Base-by-base conservation (phyloP, 2,888 invertebrate species). In the Archaeoteleia sp. region DNA sequence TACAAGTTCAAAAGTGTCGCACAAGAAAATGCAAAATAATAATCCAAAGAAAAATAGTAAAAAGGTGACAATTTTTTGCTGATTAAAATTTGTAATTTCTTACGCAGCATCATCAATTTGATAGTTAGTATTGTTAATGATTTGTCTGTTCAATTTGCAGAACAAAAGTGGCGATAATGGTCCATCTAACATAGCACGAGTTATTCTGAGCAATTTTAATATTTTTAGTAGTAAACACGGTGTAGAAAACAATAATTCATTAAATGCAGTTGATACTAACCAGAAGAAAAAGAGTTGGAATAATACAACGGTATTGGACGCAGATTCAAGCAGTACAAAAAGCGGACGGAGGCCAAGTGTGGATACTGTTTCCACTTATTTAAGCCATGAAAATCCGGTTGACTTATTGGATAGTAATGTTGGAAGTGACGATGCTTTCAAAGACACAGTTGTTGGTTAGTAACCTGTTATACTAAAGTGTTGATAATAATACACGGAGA, bases 341-440 rank as follows among this genome's bases (percentile, higher is more conserved):
- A 93, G 92, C 46, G 92, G 91, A 35, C 87, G 95, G 8, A 87
- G 95, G 12, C 95, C 94, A 57, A 94, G 94, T 82, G 91, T 95
- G 32, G 95, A 95, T 84, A 95, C 95, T 7, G 93, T 95, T 20
- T 95, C 95, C 60, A 95, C 95, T 0, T 95, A 95, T 87, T 89
- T 95, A 75, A 95, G 95, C 82, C 94, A 92, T 73, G 94, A 94
- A 85, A 94, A 93, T 87, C 88, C 90, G 0, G 89, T 91, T 71
- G 91, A 91, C 86, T 86, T 92, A 70, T 83, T 93, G 43, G 91
- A 92, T 85, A 92, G 91, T 82, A 92, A 91, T 77, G 88, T 89
- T 37, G 90, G 91, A 67, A 92, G 91, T 77, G 93, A 93, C 82
- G 92, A 92, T 80, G 92, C 90, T 67, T 92, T 92, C 67, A 82